Evolutionary conservation across 2,113 vertebrate genomes (phyloP), one percentile per base, ranked within the genome.

Genomic region (Malurus cyaneus): DNA sequence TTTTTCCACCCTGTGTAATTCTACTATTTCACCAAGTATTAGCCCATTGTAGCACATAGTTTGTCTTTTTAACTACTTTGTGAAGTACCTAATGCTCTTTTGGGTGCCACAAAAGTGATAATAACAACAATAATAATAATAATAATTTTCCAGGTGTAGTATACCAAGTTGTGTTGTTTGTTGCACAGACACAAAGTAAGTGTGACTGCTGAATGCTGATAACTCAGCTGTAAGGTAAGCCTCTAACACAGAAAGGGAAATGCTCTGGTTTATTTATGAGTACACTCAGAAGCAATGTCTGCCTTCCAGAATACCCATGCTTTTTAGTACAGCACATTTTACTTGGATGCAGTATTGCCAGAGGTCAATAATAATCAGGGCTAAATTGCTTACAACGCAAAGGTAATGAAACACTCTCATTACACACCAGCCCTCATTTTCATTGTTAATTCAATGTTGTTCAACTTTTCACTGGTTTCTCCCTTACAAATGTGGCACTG

Each of bases 331-430:
- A 77, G 54, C 4, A 3, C 25, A 20, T 85, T 93, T 93, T 49
- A 73, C 53, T 89, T 81, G 79, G 66, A 78, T 70, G 66, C 79
- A 57, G 19, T 86, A 78, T 96, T 23, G 8, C 74, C 50, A 61
- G 70, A 90, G 90, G 86, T 97, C 92, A 73, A 8, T 90, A 91
- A 92, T 92, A 83, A 84, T 96, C 81, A 93, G 64, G 72, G 72
- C 72, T 96, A 92, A 96, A 92, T 93, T 91, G 83, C 83, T 96
- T 92, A 61, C 67, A 44, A 39, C 2, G 11, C 61, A 95, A 88
- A 89, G 61, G 86, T 96, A 97, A 92, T 91, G 90, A 93, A 95
- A 89, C 1, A 32, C 67, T 95, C 71, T 94, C 93, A 94, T 97
- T 95, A 97, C 54, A 92, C 59, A 84, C 74, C 31, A 5, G 62